Evolutionary conservation across 2,888 invertebrate species (phyloP).

Genomic region (Xestia c-nigrum): DNA sequence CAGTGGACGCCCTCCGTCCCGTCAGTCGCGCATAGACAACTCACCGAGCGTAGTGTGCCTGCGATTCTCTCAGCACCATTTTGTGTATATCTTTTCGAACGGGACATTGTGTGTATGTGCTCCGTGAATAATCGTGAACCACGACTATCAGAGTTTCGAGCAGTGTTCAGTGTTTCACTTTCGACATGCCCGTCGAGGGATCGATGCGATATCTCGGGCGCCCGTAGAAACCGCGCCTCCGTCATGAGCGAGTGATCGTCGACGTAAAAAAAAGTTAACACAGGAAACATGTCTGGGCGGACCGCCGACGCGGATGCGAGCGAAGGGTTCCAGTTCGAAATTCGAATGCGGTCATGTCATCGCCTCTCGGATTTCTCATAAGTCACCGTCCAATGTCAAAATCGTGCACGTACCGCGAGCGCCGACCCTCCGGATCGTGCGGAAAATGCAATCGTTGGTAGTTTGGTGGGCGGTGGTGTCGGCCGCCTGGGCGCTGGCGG

Average conservation of each 20-base stretch:
- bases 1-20: slow-evolving; percentile 89
- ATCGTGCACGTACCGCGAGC: slow-evolving; percentile 89
- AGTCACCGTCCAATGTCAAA: slow-evolving; percentile 91
- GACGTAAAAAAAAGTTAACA: slow-evolving; percentile 90
- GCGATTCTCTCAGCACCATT: slow-evolving; percentile 87
- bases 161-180: slow-evolving; percentile 83
- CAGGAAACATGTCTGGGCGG: slow-evolving; percentile 91
- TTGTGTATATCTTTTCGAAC: slow-evolving; percentile 89
- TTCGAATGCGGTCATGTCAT: slow-evolving; percentile 91
- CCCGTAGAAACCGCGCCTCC: slow-evolving; percentile 90
- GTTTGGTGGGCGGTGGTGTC: slow-evolving; percentile 89
- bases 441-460: slow-evolving; percentile 89
- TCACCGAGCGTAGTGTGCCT: slow-evolving; percentile 85
- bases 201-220: slow-evolving; percentile 89
- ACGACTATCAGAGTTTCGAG: slow-evolving; percentile 79
- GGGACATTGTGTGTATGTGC: slow-evolving; percentile 90
- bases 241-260: slow-evolving; percentile 90
- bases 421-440: slow-evolving; percentile 87
- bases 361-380: slow-evolving; percentile 90
- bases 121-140: slow-evolving; percentile 86
- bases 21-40: slow-evolving; percentile 90
- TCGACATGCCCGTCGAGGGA: slow-evolving; percentile 87
- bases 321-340: slow-evolving; percentile 90
- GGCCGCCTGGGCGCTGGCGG: slow-evolving; percentile 87
- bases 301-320: slow-evolving; percentile 89